These are phyloP conservation scores for Vidua chalybeata DNA, from an alignment of 2,113 vertebrate species.

Conservation along the genomic window DNA sequence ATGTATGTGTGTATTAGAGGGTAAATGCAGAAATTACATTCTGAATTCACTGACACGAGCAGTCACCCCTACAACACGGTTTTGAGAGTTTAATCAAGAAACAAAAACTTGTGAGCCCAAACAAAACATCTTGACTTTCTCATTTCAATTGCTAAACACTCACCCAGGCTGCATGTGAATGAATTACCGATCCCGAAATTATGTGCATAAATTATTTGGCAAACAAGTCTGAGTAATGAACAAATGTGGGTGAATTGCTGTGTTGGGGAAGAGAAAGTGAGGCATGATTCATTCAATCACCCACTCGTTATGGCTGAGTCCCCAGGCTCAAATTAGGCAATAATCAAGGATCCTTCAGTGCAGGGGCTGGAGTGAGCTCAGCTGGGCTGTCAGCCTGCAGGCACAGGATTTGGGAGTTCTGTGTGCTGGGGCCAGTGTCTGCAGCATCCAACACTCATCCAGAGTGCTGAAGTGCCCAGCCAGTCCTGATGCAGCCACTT, in stretches of 20 bases:
- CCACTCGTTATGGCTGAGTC: constrained; percentile 47
- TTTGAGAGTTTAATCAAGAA: constrained; percentile 51
- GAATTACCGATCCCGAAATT: constrained; percentile 23
- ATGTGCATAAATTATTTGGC: constrained; percentile 63
- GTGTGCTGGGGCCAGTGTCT: not conserved
- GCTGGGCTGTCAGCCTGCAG: not conserved
- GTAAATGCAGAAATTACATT: constrained; percentile 44
- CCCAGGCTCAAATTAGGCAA: constrained; percentile 53
- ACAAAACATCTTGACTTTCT: constrained; percentile 53
- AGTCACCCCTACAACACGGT: constrained; percentile 2
- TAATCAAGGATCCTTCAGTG: constrained; percentile 44
- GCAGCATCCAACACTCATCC: not conserved
- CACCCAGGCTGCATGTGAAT: constrained; percentile 38
- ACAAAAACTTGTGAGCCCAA: constrained; percentile 57
- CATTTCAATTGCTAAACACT: constrained; percentile 57
- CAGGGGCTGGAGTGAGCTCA: not conserved
- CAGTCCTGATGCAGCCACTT: not conserved
- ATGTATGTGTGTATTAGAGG: not conserved
- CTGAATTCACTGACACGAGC: not conserved
- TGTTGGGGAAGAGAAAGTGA: constrained; percentile 14
- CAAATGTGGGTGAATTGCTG: constrained; percentile 55
- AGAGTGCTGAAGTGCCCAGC: rapidly evolving
- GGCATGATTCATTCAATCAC: constrained; percentile 51
- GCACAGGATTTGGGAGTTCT: not conserved
- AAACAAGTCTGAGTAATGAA: constrained; percentile 64